Evolutionary conservation across 2,888 invertebrate species (phyloP), one percentile per base, ranked within the genome.

Genomic region (Anticlea derivata): DNA sequence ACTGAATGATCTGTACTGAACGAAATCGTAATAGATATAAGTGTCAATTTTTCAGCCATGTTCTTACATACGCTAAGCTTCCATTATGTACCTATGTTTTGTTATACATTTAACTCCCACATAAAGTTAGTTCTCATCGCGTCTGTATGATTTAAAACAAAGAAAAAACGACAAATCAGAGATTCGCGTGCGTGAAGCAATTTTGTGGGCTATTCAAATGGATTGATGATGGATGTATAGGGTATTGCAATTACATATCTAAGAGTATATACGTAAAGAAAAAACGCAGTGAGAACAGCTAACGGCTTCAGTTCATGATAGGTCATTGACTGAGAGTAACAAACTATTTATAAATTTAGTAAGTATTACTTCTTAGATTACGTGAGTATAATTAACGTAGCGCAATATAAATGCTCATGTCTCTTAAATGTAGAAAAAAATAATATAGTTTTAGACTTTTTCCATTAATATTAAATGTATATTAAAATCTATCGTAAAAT

Each of bases 111-210:
- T 44, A 43, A 48, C 39, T 44, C 37, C 27, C 13, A 43, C 39
- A 41, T 34, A 43, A 29, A 51, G 53, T 44, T 27, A 31, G 50
- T 54, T 58, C 59, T 57, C 61, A 59, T 53, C 50, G 53, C 52
- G 26, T 31, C 29, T 41, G 47, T 44, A 29, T 43, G 50, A 50
- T 55, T 54, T 54, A 69, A 73, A 71, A 66, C 53, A 66, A 68
- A 68, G 54, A 62, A 67, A 73, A 72, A 73, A 72, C 70, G 62
- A 70, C 65, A 73, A 78, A 80, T 77, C 64, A 68, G 55, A 53
- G 55, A 68, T 71, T 83, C 67, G 83, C 83, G 80, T 81, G 84
- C 71, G 70, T 68, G 61, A 65, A 70, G 68, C 73, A 74, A 83
- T 83, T 80, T 77, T 66, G 71, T 63, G 55, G 58, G 65, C 64